Percentiles rank a stretch among this genome's conserved stretches.
Conservation (phyloP, 1,140 invertebrate genomes). For the Brachionus sp. region DNA sequence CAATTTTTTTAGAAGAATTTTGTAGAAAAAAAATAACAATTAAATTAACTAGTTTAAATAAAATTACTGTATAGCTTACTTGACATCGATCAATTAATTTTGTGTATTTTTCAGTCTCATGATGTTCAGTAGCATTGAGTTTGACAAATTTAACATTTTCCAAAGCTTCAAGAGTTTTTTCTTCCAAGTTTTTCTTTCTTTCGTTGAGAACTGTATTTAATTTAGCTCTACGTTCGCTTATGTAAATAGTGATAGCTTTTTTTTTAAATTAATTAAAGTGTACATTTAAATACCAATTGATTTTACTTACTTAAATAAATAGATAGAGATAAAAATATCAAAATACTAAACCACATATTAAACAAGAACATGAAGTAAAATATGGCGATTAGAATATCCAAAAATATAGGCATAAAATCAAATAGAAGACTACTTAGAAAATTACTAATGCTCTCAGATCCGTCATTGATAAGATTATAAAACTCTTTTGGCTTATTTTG, state of each 20-base stretch:
- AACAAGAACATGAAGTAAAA: slow-evolving; percentile 80
- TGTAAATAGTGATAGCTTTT: slow-evolving; percentile 34
- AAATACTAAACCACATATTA: slow-evolving; percentile 87
- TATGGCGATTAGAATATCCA: slow-evolving; percentile 87
- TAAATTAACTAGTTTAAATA: too few species aligned
- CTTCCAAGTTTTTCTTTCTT: background rate
- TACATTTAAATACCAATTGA: slow-evolving; percentile 61
- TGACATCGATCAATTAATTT: slow-evolving; percentile 77
- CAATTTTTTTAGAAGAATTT: too few species aligned
- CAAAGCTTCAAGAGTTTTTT: slow-evolving; percentile 11
- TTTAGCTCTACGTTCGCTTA: slow-evolving; percentile 1
- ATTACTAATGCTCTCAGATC: slow-evolving; percentile 23
- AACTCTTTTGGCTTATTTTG: slow-evolving; percentile 89
- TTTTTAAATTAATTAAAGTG: background rate
- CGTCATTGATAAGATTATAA: slow-evolving; percentile 66
- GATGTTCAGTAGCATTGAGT: slow-evolving; percentile 87
- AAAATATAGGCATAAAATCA: slow-evolving; percentile 79
- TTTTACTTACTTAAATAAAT: slow-evolving; percentile 30
- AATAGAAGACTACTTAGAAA: slow-evolving; percentile 62
- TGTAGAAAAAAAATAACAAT: too few species aligned
- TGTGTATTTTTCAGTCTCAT: slow-evolving; percentile 79
- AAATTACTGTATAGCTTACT: too few species aligned
- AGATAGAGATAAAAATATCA: slow-evolving; percentile 68
- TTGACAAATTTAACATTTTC: slow-evolving; percentile 62
- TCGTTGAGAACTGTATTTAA: background rate